Conservation (phyloP, 2,888 invertebrate species). For the Pardosa pseudoannulata region DNA sequence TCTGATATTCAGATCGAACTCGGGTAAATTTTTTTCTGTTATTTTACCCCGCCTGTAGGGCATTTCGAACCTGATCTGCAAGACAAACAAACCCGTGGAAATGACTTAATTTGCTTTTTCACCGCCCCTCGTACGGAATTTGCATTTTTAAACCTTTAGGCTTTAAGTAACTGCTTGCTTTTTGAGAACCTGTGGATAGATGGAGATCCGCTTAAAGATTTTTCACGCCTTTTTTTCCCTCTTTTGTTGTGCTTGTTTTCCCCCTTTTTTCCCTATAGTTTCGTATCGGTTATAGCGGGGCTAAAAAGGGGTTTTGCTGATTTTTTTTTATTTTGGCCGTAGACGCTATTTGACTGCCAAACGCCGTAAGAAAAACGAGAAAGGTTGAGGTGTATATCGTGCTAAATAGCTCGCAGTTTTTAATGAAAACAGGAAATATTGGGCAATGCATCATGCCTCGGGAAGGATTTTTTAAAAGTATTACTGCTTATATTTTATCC, state of each 20-base stretch:
- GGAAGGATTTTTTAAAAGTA: background rate
- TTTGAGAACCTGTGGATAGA: conserved; percentile 65
- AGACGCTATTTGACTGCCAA: conserved; percentile 38
- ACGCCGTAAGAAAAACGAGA: conserved; percentile 35
- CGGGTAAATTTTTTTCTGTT: conserved; percentile 32
- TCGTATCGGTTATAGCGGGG: conserved; percentile 40
- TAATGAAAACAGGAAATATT: conserved; percentile 56
- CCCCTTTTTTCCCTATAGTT: conserved; percentile 20
- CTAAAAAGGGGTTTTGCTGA: conserved; percentile 26
- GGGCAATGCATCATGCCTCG: background rate
- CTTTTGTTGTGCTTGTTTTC: conserved; percentile 6
- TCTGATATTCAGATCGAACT: conserved; percentile 67
- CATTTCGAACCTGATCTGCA: conserved; percentile 57
- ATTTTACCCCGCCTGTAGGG: conserved; percentile 16
- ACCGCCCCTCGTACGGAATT: conserved; percentile 45
- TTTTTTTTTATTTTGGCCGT: conserved; percentile 4
- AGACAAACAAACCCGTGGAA: conserved; percentile 70
- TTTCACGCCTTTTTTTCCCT: conserved; percentile 31
- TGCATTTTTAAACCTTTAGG: conserved; percentile 72
- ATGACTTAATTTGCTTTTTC: conserved; percentile 72
- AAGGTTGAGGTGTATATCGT: conserved; percentile 26
- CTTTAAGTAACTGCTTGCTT: conserved; percentile 70
- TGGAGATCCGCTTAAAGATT: conserved; percentile 62
- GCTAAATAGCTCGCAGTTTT: conserved; percentile 15
- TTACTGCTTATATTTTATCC: too few relatives aligned